Conservation (phyloP, 1,140 invertebrate genomes). For the Zeugodacus cucurbitae region DNA sequence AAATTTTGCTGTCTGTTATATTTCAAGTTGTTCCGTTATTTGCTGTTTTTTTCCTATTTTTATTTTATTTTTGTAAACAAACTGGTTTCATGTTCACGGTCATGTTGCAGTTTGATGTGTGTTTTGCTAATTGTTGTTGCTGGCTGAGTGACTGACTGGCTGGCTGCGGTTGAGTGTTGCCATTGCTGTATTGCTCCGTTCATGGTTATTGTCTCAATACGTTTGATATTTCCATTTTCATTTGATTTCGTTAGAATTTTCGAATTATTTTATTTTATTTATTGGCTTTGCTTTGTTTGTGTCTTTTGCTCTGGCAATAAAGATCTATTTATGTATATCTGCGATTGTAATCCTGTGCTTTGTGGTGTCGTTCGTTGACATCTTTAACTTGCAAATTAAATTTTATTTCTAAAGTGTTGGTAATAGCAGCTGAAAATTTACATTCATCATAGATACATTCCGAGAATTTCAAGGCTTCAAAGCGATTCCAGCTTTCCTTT, state of each 20-base stretch:
- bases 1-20: conserved; percentile 28
- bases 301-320: neutral
- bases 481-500: too few species aligned
- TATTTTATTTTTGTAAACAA: conserved; percentile 22
- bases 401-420: neutral
- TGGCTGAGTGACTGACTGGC: too few species aligned
- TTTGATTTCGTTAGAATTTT: neutral
- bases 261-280: neutral
- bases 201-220: neutral
- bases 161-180: neutral
- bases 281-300: neutral
- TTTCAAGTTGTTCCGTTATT: conserved; percentile 17
- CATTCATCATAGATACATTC: too few species aligned
- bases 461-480: too few species aligned
- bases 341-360: neutral
- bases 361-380: neutral
- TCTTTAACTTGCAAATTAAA: neutral
- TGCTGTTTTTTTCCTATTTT: neutral
- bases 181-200: neutral
- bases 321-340: neutral
- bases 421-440: too few species aligned
- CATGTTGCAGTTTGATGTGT: conserved; percentile 26
- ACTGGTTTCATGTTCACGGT: conserved; percentile 28
- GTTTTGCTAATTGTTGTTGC: conserved; percentile 26
- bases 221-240: neutral